A percentile compares a stretch with the other conserved stretches of the same genome.
These are phyloP conservation scores for Drosophila nigricruria DNA, from an alignment of 2,888 invertebrate genomes.

Conservation along the genomic window DNA sequence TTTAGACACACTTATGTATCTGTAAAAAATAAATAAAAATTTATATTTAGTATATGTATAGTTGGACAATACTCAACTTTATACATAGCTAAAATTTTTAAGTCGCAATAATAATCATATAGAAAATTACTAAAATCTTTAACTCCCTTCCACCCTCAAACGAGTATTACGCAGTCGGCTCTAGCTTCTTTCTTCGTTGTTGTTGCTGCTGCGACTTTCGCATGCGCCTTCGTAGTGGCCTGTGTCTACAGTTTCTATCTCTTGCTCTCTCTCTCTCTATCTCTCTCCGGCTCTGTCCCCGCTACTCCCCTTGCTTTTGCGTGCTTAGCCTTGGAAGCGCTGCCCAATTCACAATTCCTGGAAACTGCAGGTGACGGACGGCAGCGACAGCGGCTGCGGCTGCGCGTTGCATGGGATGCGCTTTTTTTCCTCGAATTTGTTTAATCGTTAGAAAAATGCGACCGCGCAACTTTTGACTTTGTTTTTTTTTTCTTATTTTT, in stretches of 20 bases:
- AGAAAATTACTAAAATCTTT: too few species aligned
- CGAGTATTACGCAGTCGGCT: constrained; percentile 4
- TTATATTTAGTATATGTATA: too few species aligned
- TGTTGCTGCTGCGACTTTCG: constrained; percentile 6
- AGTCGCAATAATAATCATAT: too few species aligned
- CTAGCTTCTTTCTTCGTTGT: constrained; percentile 10
- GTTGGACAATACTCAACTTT: too few species aligned
- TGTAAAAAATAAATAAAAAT: too few species aligned
- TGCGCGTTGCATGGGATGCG: constrained; percentile 79
- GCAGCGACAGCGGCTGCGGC: constrained; percentile 43
- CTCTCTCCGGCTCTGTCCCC: background rate
- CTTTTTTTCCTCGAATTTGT: constrained; percentile 85
- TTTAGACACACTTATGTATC: too few species aligned
- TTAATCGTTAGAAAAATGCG: constrained; percentile 84
- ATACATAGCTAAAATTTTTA: too few species aligned
- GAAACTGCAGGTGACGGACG: constrained; percentile 83
- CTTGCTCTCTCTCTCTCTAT: background rate
- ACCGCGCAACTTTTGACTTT: constrained; percentile 50
- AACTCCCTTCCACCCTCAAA: too few species aligned
- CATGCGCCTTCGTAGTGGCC: constrained; percentile 17
- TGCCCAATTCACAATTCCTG: constrained; percentile 68
- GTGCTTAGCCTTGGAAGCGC: constrained; percentile 40
- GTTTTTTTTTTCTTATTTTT: background rate
- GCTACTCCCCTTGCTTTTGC: constrained; percentile 21
- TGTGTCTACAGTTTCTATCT: constrained; percentile 41